phyloP scores from a whole-genome alignment of 2,797 vertebrate genomes.

The Enteromius fasciolatus region DNA sequence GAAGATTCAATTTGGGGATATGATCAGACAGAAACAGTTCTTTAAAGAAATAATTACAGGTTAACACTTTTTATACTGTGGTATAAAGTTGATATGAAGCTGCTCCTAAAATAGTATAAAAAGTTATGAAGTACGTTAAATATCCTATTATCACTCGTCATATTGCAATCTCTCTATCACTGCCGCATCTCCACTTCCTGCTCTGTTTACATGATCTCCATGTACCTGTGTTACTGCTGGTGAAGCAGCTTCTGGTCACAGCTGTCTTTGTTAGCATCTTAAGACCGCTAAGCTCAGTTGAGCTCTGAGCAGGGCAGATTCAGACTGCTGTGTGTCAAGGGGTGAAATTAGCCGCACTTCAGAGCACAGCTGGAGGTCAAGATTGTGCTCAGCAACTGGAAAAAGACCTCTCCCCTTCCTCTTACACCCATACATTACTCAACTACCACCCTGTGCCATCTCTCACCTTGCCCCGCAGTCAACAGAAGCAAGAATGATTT shows the following conservation, averaged over 20 bases:
- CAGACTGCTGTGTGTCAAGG: constrained; percentile 35
- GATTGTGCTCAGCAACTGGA: constrained; percentile 35
- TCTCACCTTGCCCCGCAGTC: constrained; percentile 8
- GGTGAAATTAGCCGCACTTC: constrained; percentile 52
- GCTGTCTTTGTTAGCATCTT: constrained; percentile 43
- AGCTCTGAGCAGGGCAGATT: constrained; percentile 41
- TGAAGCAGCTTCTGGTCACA: constrained; percentile 17
- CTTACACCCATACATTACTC: constrained; percentile 28
- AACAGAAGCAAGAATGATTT: constrained; percentile 22
- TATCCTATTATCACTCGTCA: background rate
- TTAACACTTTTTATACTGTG: no score
- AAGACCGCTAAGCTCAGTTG: constrained; percentile 6
- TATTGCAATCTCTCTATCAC: background rate
- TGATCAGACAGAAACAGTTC: background rate
- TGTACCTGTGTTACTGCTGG: constrained; percentile 5
- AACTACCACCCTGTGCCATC: constrained; percentile 6
- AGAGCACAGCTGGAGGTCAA: constrained; percentile 56
- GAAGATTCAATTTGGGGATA: background rate
- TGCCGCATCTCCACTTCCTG: background rate
- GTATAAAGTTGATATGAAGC: background rate
- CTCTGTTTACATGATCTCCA: background rate
- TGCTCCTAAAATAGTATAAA: background rate
- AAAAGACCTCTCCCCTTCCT: constrained; percentile 25
- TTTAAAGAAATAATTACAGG: background rate
- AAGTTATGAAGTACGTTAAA: background rate